Evolutionary conservation across 2,888 invertebrate genomes (phyloP), one percentile per base, ranked within the genome.

Genomic region (Drosophila hamatofila): DNA sequence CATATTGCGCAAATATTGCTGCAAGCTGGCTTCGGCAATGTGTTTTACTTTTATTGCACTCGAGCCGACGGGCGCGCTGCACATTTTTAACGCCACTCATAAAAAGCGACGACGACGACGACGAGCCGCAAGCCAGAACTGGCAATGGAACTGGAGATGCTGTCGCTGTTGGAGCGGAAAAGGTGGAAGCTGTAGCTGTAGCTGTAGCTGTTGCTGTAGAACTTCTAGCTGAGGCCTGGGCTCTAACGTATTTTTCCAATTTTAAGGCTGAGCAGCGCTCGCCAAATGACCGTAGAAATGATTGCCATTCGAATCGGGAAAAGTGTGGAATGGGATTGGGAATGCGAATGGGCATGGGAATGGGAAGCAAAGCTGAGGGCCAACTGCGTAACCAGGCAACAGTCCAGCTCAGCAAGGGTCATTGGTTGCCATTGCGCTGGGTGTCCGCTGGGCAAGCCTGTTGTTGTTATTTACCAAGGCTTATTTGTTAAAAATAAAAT

Each of bases 31-130:
- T 85, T 81, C 72, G 84, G 87, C 89, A 88, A 87, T 88, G 89
- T 88, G 87, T 87, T 88, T 84, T 83, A 86, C 84, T 86, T 86
- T 86, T 88, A 86, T 86, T 86, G 85, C 85, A 84, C 82, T 86
- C 75, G 84, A 83, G 88, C 82, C 84, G 82, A 75, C 74, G 78
- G 80, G 75, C 69, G 39, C 67, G 85, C 85, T 84, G 84, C 84
- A 84, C 84, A 84, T 88, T 84, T 84, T 84, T 88, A 85, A 81
- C 88, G 85, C 80, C 81, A 84, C 77, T 78, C 89, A 88, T 87
- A 87, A 87, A 87, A 88, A 78, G 75, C 79, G 83, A 81, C 83
- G 88, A 27, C 27, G 88, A 27, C 27, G 30, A 30, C 30, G 30
- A 86, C 81, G 88, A 84, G 86, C 80, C 52, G 74, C 65, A 68